Evolutionary conservation across 2,888 invertebrate species (phyloP), one percentile per base, ranked within the genome.

Genomic region (Polymixis lichenea): DNA sequence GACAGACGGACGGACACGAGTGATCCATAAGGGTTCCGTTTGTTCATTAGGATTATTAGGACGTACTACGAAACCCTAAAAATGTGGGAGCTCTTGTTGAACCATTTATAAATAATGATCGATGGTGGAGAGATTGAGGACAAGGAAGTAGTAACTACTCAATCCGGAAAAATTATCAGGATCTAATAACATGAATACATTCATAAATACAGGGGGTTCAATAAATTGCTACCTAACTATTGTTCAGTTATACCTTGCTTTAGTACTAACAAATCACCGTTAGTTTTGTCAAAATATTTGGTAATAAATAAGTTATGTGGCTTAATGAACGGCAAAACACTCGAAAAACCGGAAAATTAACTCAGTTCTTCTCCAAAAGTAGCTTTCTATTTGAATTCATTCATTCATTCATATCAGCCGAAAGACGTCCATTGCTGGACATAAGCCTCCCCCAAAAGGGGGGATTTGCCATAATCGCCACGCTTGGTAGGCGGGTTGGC

Each of bases 221-320:
- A 51, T 58, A 78, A 28, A 46, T 60, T 51, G 15, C 7, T 75
- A 28, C n/a, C 25, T 38, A 15, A 61, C 19, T 43, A 17, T 55
- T 77, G 15, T 38, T 43, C n/a, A 32, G 60, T 32, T 28, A 55
- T 38, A 38, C 38, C 6, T 38, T 38, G 38, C 38, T 43, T 43
- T 43, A 62, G 61, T 46, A 46, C 25, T 46, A 66, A 32, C 22
- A 64, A 38, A 46, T 22, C 25, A 38, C 49, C 17, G 22, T 32
- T 32, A 11, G 22, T 17, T 22, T 17, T 28, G 22, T 11, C 13
- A 25, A 49, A 38, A 43, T 46, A 13, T 46, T 11, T 46, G 8
- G 17, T 13, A 17, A 5, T 28, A 28, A 67, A 53, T 46, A 19
- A 64, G 46, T 6, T 46, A 13, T 13, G 65, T 66, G 15, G 15